Conservation (phyloP, 2,797 vertebrate genomes). For the Acanthornis magna region DNA sequence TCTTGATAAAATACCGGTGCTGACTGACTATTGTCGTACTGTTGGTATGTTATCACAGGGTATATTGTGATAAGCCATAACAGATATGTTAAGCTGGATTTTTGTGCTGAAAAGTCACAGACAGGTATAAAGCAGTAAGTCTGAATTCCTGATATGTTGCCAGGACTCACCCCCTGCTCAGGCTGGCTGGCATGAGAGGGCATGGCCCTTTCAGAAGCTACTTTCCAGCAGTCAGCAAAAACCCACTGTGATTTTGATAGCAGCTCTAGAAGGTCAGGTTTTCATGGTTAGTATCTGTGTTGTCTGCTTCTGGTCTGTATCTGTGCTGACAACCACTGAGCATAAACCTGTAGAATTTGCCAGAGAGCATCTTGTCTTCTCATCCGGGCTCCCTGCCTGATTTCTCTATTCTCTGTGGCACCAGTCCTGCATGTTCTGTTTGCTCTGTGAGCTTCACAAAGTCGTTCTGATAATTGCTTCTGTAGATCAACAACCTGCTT, state of each 20-base stretch:
- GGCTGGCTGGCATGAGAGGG: background rate
- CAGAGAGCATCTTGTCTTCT: background rate
- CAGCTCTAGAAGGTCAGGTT: background rate
- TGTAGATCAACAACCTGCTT: background rate
- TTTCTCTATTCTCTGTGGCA: background rate
- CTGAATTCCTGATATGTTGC: background rate
- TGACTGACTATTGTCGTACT: background rate
- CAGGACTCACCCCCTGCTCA: background rate
- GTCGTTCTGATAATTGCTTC: background rate
- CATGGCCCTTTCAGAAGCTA: background rate
- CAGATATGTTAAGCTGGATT: background rate
- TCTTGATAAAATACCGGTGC: background rate
- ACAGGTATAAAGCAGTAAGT: background rate
- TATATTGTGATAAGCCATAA: background rate
- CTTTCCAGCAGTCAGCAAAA: background rate
- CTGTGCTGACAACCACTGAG: background rate
- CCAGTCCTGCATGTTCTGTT: background rate
- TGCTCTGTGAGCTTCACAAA: background rate
- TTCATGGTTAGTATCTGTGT: background rate
- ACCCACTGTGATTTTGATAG: background rate
- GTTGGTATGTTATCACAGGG: background rate
- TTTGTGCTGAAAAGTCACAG: background rate
- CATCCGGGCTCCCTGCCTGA: background rate
- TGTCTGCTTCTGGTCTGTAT: background rate
- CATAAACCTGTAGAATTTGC: background rate